A percentile compares a stretch with the other conserved stretches of the same genome.
phyloP scores from a whole-genome alignment of 2,113 vertebrate genomes.

The Ailuropoda melanoleuca region DNA sequence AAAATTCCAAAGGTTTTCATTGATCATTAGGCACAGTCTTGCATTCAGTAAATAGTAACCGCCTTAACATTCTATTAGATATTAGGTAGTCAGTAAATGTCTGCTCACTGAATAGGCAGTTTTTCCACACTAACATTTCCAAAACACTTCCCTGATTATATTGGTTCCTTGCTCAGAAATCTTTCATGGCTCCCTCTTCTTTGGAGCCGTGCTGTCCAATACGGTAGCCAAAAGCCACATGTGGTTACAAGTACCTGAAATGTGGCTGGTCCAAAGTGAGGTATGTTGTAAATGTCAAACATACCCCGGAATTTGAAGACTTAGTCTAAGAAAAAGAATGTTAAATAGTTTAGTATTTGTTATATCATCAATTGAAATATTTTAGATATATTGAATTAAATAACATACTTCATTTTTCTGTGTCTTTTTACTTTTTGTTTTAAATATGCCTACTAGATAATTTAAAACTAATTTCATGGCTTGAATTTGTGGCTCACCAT shows the following conservation, averaged over 20 bases:
- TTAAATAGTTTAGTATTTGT: not conserved
- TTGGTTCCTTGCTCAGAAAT: not conserved
- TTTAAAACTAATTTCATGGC: not conserved
- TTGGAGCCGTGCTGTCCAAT: not conserved
- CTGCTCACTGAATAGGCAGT: not conserved
- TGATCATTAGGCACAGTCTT: not conserved
- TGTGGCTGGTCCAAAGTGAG: not conserved
- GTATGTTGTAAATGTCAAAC: not conserved
- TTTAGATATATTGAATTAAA: not conserved
- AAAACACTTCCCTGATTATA: not conserved
- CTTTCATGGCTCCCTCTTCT: not conserved
- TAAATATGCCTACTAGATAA: not conserved
- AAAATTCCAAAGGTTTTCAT: not conserved
- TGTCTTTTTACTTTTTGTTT: not conserved
- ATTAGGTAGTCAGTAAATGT: not conserved
- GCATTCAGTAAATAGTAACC: not conserved
- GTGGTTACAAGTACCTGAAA: not conserved
- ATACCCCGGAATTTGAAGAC: not conserved
- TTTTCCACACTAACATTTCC: not conserved
- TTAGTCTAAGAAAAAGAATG: not conserved
- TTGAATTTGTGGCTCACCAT: not conserved
- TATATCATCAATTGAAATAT: not conserved
- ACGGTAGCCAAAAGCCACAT: not conserved
- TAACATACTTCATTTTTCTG: not conserved
- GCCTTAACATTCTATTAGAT: not conserved